Evolutionary conservation across 1,140 invertebrate species (phyloP).

Genomic region (Phymorhynchus buccinoides): DNA sequence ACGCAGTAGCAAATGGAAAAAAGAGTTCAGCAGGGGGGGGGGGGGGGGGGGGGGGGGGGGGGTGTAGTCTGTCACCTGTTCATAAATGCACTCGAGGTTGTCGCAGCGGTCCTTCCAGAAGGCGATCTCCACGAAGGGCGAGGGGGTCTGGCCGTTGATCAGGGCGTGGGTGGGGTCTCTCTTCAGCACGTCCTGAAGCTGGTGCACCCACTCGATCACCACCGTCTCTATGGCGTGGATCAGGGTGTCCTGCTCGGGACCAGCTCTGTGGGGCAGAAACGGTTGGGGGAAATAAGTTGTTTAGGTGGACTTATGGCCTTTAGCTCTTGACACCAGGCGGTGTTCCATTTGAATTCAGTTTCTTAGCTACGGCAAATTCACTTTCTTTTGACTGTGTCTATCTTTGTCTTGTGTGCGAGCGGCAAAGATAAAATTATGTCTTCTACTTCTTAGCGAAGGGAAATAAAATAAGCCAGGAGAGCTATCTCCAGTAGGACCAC

Average conservation of each 20-base stretch:
- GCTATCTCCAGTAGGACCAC: too few relatives aligned
- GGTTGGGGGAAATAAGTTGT: too few relatives aligned
- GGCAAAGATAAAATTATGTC: too few relatives aligned
- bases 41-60: too few relatives aligned
- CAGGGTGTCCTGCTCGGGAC: constrained; percentile 82
- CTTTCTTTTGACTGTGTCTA: neutral
- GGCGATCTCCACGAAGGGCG: constrained; percentile 83
- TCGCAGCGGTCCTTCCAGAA: constrained; percentile 86
- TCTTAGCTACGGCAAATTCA: too few relatives aligned
- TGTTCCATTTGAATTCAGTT: too few relatives aligned
- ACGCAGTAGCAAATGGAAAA: neutral
- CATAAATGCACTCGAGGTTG: constrained; percentile 90
- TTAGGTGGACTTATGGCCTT: too few relatives aligned
- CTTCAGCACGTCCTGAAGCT: constrained; percentile 92
- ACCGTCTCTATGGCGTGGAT: constrained; percentile 95
- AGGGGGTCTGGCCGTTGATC: constrained; percentile 85
- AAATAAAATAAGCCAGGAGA: too few relatives aligned
- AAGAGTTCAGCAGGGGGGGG: too few relatives aligned
- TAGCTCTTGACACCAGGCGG: too few relatives aligned
- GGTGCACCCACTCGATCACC: constrained; percentile 94
- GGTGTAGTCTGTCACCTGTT: constrained; percentile 80
- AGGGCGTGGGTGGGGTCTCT: constrained; percentile 87
- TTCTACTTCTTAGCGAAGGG: too few relatives aligned
- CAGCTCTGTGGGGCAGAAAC: constrained; percentile 17
- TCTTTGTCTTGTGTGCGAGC: too few relatives aligned